Evolutionary conservation across 2,113 vertebrate genomes (phyloP), one percentile per base, ranked within the genome.

Genomic region (Anas platyrhynchos): DNA sequence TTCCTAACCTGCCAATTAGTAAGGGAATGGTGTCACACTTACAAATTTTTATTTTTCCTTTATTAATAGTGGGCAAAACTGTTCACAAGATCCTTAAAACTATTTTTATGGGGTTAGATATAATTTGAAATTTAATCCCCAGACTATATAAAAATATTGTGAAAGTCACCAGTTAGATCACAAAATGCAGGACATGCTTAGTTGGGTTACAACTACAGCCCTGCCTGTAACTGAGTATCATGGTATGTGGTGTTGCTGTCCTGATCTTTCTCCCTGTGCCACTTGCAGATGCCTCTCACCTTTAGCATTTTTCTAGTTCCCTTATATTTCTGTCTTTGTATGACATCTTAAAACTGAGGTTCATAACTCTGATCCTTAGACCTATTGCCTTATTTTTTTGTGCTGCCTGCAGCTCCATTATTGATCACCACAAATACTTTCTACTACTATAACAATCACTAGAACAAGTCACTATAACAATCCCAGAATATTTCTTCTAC

Each of bases 241-340:
- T 0, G 0, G 5, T 16, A 7, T 13, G 2, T 1, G 2, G 3
- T 74, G 15, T 26, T 63, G 11, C 34, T n/a, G 2, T 15, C 8
- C 12, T 22, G 6, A 14, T 25, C 29, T 41, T 83, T 84, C 36
- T 68, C 7, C 7, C 20, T 9, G 1, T 44, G 16, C 5, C 17
- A 25, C 74, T 38, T 43, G 34, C 17, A 16, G 77, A 59, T 27
- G 8, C 13, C 31, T 65, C 22, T 56, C 55, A 56, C 9, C 6
- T 82, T 78, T 44, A 63, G 31, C 12, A 44, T 4, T 41, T 85
- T 36, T 22, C 15, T 4, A 72, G 10, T 55, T 16, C 13, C n/a
- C 31, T 85, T 75, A 18, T 2, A 41, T 15, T n/a, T 54, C 4
- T 36, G 13, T 59, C 7, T 78, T 78, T 78, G 21, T 16, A 25